Evolutionary conservation across 2,888 invertebrate species (phyloP).

Genomic region (Panopea generosa): DNA sequence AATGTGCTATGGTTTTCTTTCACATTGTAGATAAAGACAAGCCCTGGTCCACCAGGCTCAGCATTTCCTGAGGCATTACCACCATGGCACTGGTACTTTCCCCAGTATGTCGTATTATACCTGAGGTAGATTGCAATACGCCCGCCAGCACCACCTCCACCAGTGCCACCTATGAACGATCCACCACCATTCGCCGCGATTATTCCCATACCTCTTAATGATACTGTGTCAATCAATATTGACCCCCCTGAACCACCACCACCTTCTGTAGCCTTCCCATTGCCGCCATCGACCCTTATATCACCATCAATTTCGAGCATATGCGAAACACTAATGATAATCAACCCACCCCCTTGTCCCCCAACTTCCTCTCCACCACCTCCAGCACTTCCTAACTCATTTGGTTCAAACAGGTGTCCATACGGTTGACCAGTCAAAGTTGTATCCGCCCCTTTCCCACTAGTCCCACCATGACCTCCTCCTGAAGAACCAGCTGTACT

Average conservation of each 20-base stretch:
- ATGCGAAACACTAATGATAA: conserved; percentile 66
- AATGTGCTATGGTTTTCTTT: conserved; percentile 71
- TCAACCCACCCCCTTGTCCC: conserved; percentile 72
- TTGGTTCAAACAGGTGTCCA: conserved; percentile 74
- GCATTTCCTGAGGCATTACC: conserved; percentile 55
- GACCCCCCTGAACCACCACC: conserved; percentile 78
- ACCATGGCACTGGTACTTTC: conserved; percentile 71
- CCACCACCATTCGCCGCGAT: conserved; percentile 75
- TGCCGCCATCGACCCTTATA: conserved; percentile 68
- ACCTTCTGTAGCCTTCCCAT: conserved; percentile 55
- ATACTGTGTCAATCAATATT: conserved; percentile 64
- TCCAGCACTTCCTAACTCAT: conserved; percentile 72
- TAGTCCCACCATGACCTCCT: conserved; percentile 76
- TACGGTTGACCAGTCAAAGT: conserved; percentile 72
- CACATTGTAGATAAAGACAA: conserved; percentile 73
- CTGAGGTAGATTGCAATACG: conserved; percentile 75
- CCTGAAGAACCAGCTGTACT: conserved; percentile 72
- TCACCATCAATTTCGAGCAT: conserved; percentile 72
- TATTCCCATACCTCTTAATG: conserved; percentile 72
- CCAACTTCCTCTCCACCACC: conserved; percentile 65
- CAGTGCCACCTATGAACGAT: conserved; percentile 54
- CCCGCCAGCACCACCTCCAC: conserved; percentile 75
- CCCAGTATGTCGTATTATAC: conserved; percentile 74
- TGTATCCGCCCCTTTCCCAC: conserved; percentile 70
- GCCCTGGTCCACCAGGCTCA: conserved; percentile 77